Evolutionary conservation across 1,140 invertebrate species (phyloP).

Genomic region (Vanessa atalanta): DNA sequence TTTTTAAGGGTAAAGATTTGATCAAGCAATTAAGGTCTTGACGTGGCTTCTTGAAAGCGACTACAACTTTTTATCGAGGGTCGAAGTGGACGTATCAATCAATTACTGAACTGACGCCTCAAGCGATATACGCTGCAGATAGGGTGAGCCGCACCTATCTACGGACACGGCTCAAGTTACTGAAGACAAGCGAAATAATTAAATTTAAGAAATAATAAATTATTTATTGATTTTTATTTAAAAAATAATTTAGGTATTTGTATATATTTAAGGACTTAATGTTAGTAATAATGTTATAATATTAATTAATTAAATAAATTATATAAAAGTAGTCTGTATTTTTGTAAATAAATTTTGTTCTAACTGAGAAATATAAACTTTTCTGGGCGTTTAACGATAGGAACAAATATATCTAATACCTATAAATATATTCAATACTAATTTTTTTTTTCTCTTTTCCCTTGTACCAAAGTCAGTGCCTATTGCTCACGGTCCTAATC

Average conservation of each 20-base stretch:
- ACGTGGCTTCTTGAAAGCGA: slow-evolving; percentile 24
- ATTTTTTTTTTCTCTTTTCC: background rate
- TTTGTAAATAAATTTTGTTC: too few species aligned
- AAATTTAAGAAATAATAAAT: too few species aligned
- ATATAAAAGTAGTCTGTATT: too few species aligned
- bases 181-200: background rate
- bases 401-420: too few species aligned
- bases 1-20: background rate
- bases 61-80: slow-evolving; percentile 33
- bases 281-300: too few species aligned
- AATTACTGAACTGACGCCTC: slow-evolving; percentile 71
- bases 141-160: slow-evolving; percentile 52
- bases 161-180: slow-evolving; percentile 28
- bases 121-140: slow-evolving; percentile 67
- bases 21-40: slow-evolving; percentile 18
- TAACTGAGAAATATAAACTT: too few species aligned
- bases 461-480: slow-evolving; percentile 45
- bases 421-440: too few species aligned
- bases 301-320: too few species aligned
- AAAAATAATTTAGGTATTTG: too few species aligned
- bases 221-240: too few species aligned
- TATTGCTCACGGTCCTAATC: slow-evolving; percentile 73
- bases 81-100: slow-evolving; percentile 68
- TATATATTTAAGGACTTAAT: too few species aligned
- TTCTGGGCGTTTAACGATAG: too few species aligned